Percentiles rank a stretch among this genome's conserved stretches.
Evolutionary conservation across 92 coral and sea anemone genomes (phyloP).

Genomic region (Epizoanthus ramosus): DNA sequence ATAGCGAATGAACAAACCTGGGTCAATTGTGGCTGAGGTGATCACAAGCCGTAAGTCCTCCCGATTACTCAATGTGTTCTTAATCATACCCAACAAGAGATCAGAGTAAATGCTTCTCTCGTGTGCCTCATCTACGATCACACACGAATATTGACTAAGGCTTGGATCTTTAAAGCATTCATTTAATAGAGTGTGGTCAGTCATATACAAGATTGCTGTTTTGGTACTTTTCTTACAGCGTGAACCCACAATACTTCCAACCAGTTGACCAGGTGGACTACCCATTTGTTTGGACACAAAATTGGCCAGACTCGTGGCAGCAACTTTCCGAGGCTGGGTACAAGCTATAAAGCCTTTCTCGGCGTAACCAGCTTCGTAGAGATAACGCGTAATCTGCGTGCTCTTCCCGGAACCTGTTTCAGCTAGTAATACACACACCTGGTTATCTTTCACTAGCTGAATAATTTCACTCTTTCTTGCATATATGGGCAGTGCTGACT

Average conservation of each 20-base stretch:
- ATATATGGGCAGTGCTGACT: constrained; percentile 84
- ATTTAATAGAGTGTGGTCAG: constrained; percentile 86
- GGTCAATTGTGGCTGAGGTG: constrained; percentile 94
- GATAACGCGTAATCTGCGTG: constrained; percentile 89
- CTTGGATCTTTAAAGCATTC: constrained; percentile 78
- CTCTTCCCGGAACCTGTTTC: constrained; percentile 99
- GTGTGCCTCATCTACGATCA: constrained; percentile 94
- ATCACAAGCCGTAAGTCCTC: constrained; percentile 83
- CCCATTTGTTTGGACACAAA: constrained; percentile 87
- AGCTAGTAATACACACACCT: constrained; percentile 82
- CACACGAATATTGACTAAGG: constrained; percentile 77
- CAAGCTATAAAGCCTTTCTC: constrained; percentile 68
- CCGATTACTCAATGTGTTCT: constrained; percentile 69
- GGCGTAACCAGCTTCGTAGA: constrained; percentile 80
- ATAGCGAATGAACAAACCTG: constrained; percentile 70
- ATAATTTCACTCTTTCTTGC: constrained; percentile 70
- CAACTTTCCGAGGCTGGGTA: constrained; percentile 96
- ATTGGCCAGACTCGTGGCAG: constrained; percentile 85
- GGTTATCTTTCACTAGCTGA: constrained; percentile 59
- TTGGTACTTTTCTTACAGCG: constrained; percentile 42
- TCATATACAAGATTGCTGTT: constrained; percentile 75
- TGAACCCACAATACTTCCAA: constrained; percentile 81
- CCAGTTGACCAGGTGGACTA: constrained; percentile 67
- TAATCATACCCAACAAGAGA: constrained; percentile 92
- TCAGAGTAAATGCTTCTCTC: constrained; percentile 93